Conservation (phyloP, 2,797 vertebrate genomes). For the Tapirus indicus region DNA sequence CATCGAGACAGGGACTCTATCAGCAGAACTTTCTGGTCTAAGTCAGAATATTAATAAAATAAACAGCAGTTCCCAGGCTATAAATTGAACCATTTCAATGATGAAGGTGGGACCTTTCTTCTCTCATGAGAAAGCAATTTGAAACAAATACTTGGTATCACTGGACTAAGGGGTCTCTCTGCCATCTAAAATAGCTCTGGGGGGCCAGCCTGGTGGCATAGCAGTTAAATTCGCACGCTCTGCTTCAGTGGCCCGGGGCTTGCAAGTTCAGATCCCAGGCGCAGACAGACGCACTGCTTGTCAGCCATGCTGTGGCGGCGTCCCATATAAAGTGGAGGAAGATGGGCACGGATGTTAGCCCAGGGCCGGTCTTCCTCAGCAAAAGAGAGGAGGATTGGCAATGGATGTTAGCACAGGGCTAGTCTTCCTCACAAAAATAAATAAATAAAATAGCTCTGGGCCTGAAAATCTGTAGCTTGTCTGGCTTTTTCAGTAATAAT, state of each 20-base stretch:
- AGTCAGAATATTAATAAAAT: not conserved
- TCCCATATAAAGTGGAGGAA: too few species aligned
- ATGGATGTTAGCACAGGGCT: too few species aligned
- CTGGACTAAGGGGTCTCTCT: not conserved
- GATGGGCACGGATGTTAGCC: too few species aligned
- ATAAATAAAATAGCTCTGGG: not conserved
- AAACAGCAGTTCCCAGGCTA: not conserved
- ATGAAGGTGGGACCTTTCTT: not conserved
- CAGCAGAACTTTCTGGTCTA: constrained; percentile 23
- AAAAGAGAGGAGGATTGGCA: too few species aligned
- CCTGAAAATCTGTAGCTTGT: not conserved
- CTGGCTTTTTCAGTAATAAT: not conserved
- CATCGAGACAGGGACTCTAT: not conserved
- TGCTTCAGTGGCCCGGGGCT: too few species aligned
- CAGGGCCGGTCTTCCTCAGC: too few species aligned
- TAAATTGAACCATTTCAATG: constrained; percentile 6
- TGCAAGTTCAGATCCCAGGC: too few species aligned
- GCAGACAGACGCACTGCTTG: too few species aligned
- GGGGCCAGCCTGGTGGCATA: too few species aligned
- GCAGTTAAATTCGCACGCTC: too few species aligned
- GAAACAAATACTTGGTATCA: not conserved
- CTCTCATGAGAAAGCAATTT: not conserved
- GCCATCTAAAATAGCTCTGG: not conserved
- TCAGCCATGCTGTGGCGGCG: too few species aligned
- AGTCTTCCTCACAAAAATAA: too few species aligned